phyloP scores from a whole-genome alignment of 2,888 invertebrate genomes.

The Ligdia adustata region DNA sequence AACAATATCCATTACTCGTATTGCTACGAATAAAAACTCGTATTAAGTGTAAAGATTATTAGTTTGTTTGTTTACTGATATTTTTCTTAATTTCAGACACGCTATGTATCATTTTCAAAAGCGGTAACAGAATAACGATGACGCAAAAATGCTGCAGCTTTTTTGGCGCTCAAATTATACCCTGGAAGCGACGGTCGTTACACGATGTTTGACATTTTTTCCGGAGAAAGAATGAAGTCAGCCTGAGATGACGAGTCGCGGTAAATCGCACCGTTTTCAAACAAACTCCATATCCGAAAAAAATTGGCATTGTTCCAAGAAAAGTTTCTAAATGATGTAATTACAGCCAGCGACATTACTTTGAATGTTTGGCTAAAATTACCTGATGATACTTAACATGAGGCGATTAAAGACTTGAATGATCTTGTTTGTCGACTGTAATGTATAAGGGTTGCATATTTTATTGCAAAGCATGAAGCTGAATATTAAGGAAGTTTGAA shows the following conservation, averaged over 20 bases:
- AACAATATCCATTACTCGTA: too few relatives aligned
- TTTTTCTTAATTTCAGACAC: slow-evolving; percentile 4
- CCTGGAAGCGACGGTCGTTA: slow-evolving; percentile 55
- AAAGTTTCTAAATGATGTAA: slow-evolving; percentile 18
- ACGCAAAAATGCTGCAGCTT: slow-evolving; percentile 55
- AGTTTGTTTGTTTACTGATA: not conserved
- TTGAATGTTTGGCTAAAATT: slow-evolving; percentile 1
- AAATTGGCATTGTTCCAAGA: slow-evolving; percentile 26
- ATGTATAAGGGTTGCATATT: too few relatives aligned
- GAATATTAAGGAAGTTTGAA: too few relatives aligned
- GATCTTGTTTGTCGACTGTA: too few relatives aligned
- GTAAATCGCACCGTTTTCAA: slow-evolving; percentile 15
- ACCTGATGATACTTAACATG: too few relatives aligned
- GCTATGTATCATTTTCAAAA: slow-evolving; percentile 29
- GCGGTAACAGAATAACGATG: slow-evolving; percentile 48
- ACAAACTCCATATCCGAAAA: slow-evolving; percentile 18
- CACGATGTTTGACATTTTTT: slow-evolving; percentile 58
- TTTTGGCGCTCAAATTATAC: slow-evolving; percentile 61
- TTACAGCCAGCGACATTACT: slow-evolving; percentile 1
- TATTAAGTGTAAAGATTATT: too few relatives aligned
- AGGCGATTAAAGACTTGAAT: too few relatives aligned
- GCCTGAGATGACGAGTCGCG: slow-evolving; percentile 27
- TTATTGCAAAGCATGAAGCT: too few relatives aligned
- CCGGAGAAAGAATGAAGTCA: slow-evolving; percentile 47
- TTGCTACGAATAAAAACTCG: too few relatives aligned